phyloP scores from a whole-genome alignment of 2,888 invertebrate genomes.

The Palloptera scutellata region DNA sequence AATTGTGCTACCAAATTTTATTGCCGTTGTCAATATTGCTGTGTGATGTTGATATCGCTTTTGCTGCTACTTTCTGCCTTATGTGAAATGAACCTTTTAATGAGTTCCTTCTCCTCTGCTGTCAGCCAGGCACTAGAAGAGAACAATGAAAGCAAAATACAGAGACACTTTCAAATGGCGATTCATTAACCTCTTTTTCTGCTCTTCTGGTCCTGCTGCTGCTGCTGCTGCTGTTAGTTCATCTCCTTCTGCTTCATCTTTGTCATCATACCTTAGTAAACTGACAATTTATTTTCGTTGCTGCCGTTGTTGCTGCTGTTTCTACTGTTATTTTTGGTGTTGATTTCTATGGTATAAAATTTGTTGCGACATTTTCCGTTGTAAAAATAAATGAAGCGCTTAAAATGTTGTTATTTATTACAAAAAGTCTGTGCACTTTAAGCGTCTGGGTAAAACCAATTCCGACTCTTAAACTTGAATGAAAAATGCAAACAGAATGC shows the following conservation, averaged over 20 bases:
- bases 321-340: neutral
- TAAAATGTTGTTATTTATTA: too few species aligned
- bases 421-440: too few species aligned
- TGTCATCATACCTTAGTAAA: neutral
- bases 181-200: constrained; percentile 6
- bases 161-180: constrained; percentile 6
- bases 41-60: too few species aligned
- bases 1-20: constrained; percentile 46
- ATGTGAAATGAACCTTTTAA: constrained; percentile 59
- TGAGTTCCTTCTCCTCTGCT: constrained; percentile 47
- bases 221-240: constrained; percentile 10
- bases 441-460: too few species aligned
- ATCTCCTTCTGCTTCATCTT: constrained; percentile 1
- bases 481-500: too few species aligned
- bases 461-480: too few species aligned
- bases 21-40: constrained; percentile 7
- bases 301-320: neutral
- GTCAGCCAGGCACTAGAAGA: constrained; percentile 28
- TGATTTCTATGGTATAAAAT: too few species aligned
- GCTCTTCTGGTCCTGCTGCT: neutral
- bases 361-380: too few species aligned
- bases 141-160: constrained; percentile 8
- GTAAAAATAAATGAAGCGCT: too few species aligned
- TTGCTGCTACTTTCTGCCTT: constrained; percentile 4
- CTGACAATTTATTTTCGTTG: neutral